Conservation (phyloP, 2,113 vertebrate species). For the Cyphomyrus plagiostoma region DNA sequence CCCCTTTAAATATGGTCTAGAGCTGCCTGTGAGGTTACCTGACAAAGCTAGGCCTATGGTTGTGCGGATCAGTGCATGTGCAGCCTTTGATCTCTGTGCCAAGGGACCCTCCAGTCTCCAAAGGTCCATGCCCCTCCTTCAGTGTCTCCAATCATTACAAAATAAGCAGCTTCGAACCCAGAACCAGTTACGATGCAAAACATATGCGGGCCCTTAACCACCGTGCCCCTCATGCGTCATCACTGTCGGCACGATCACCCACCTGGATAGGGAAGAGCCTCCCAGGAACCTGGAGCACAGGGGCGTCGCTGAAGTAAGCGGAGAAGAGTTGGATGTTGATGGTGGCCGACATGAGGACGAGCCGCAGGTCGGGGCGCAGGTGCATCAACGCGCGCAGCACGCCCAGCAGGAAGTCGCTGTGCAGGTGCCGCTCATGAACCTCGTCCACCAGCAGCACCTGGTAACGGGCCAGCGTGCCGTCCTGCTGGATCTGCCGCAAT, state of each 20-base stretch:
- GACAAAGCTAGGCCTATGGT: neutral
- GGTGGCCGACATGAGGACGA: slow-evolving; percentile 90
- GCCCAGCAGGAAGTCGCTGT: slow-evolving; percentile 80
- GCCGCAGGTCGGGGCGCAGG: slow-evolving; percentile 61
- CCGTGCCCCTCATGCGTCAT: neutral
- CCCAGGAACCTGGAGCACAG: slow-evolving; percentile 84
- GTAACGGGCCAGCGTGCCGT: slow-evolving; percentile 61
- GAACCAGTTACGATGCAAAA: neutral
- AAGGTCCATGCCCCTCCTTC: neutral
- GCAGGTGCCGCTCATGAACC: slow-evolving; percentile 85
- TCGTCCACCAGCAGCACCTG: slow-evolving; percentile 77
- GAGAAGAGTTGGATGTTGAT: slow-evolving; percentile 87
- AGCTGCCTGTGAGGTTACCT: neutral
- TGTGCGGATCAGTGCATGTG: neutral
- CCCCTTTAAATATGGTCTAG: neutral
- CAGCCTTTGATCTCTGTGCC: neutral
- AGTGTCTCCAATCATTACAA: neutral
- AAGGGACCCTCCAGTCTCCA: neutral
- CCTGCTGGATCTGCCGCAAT: slow-evolving; percentile 78
- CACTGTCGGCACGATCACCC: slow-evolving; percentile 13
- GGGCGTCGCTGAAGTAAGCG: slow-evolving; percentile 66
- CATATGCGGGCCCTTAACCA: neutral
- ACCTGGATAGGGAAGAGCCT: slow-evolving; percentile 85
- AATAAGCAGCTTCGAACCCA: neutral
- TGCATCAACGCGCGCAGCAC: slow-evolving; percentile 68